Evolutionary conservation across 2,888 invertebrate genomes (phyloP), one percentile per base, ranked within the genome.

Genomic region (Autographa pulchrina): DNA sequence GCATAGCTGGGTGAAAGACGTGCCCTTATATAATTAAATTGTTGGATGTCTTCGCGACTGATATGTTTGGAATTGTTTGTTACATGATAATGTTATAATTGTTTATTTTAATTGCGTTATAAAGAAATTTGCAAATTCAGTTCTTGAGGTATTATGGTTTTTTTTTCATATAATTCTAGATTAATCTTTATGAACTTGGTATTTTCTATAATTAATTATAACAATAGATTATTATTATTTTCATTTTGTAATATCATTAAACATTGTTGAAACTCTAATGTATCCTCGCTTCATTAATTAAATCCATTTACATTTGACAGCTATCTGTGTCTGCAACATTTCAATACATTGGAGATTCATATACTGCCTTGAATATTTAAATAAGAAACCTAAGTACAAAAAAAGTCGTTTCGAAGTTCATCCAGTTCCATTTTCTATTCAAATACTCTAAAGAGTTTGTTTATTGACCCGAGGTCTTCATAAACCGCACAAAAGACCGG

Each of bases 1-100:
- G 77, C 79, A 79, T 78, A 85, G 74, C 77, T 76, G 75, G 75
- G 64, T 69, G 71, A 81, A 81, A 77, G 83, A 80, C 78, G 75
- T 72, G 69, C 74, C 70, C 66, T 73, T 71, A 41, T 75, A 62
- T 83, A 83, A 83, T 81, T 81, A 81, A 79, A 83, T 79, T 72
- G 72, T 63, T 58, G 20, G 63, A 70, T 74, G 68, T 73, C 56
- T 75, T 80, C 38, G 38, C 35, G 25, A 61, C 68, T 73, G 63
- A 41, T 69, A 66, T 52, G 60, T 76, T 75, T 77, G 73, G 81
- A 81, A 83, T 48, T 60, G 62, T 58, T 72, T 62, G 54, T 59
- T 20, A n/a, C 65, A 63, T 41, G 64, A 81, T 62, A 68, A 61
- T 52, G 41, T 67, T 56, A 20, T 54, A 54, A 11, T 56, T 66